Percentiles rank a stretch among this genome's conserved stretches.
These are phyloP conservation scores for Lepidurus apus DNA, from an alignment of 1,140 invertebrate species.

Conservation along the genomic window DNA sequence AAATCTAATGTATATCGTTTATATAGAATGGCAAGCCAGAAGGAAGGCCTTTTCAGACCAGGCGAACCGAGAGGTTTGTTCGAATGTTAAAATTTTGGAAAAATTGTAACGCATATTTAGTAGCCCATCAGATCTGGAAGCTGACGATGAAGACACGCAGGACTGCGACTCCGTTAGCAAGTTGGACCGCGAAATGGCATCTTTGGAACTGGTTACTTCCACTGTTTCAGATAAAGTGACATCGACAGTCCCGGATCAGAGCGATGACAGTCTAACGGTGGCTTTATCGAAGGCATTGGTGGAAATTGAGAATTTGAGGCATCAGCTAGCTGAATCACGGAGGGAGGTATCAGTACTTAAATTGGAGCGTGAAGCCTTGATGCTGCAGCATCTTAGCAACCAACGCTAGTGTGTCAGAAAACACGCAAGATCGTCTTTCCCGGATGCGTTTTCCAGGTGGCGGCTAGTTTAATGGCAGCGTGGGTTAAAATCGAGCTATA, in stretches of 20 bases:
- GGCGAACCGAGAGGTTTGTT: slow-evolving; percentile 18
- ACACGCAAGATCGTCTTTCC: neutral
- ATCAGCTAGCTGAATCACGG: slow-evolving; percentile 27
- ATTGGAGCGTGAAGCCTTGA: slow-evolving; percentile 29
- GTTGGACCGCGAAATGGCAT: slow-evolving; percentile 29
- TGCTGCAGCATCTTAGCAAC: slow-evolving; percentile 27
- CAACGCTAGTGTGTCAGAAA: neutral
- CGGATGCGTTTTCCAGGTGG: neutral
- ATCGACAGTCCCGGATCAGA: neutral
- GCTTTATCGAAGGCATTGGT: slow-evolving; percentile 24
- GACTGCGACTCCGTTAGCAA: slow-evolving; percentile 34
- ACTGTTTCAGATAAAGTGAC: slow-evolving; percentile 27
- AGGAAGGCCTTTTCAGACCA: neutral
- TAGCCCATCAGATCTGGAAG: slow-evolving; percentile 35
- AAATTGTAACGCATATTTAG: neutral
- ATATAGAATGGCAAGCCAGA: neutral
- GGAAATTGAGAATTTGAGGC: slow-evolving; percentile 27
- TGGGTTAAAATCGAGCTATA: neutral
- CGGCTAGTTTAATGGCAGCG: neutral
- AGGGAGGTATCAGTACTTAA: slow-evolving; percentile 32
- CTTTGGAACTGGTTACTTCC: slow-evolving; percentile 15
- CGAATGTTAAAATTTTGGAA: slow-evolving; percentile 9
- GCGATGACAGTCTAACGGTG: neutral
- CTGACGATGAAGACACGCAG: slow-evolving; percentile 36
- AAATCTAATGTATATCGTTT: neutral